Conservation (phyloP, 2,797 vertebrate species). For the Lophius americanus region DNA sequence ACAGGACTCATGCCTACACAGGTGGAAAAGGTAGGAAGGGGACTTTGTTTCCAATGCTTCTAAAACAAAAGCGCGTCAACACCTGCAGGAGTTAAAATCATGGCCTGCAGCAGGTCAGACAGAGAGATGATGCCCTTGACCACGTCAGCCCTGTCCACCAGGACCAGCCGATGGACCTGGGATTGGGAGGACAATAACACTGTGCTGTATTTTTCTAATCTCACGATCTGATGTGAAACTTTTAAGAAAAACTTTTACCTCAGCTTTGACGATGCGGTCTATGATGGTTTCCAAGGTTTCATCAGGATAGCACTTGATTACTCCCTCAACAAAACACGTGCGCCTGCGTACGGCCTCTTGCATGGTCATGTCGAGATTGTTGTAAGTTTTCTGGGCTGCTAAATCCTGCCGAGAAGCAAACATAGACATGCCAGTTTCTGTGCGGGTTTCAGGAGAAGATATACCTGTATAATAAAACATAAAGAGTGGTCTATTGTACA, state of each 20-base stretch:
- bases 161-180: slow-evolving; percentile 96
- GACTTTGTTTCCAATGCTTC: slow-evolving; percentile 19
- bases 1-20: slow-evolving; percentile 29
- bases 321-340: slow-evolving; percentile 84
- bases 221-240: not conserved
- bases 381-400: slow-evolving; percentile 92
- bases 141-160: slow-evolving; percentile 87
- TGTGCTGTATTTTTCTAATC: not conserved
- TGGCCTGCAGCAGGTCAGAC: slow-evolving; percentile 95
- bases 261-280: slow-evolving; percentile 86
- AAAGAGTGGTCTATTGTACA: not conserved
- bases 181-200: not conserved
- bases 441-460: not conserved
- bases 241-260: slow-evolving; percentile 73
- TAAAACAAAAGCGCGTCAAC: slow-evolving; percentile 91
- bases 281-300: slow-evolving; percentile 88
- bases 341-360: slow-evolving; percentile 83
- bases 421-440: not conserved
- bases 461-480: not conserved
- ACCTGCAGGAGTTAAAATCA: slow-evolving; percentile 93
- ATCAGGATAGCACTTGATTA: slow-evolving; percentile 88
- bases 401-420: slow-evolving; percentile 82
- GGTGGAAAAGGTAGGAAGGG: slow-evolving; percentile 16
- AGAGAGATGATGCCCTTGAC: slow-evolving; percentile 93
- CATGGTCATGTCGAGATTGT: slow-evolving; percentile 91